A percentile compares a stretch with the other conserved stretches of the same genome.
Conservation (phyloP, 2,113 vertebrate species). For the Coracopsis vasa region DNA sequence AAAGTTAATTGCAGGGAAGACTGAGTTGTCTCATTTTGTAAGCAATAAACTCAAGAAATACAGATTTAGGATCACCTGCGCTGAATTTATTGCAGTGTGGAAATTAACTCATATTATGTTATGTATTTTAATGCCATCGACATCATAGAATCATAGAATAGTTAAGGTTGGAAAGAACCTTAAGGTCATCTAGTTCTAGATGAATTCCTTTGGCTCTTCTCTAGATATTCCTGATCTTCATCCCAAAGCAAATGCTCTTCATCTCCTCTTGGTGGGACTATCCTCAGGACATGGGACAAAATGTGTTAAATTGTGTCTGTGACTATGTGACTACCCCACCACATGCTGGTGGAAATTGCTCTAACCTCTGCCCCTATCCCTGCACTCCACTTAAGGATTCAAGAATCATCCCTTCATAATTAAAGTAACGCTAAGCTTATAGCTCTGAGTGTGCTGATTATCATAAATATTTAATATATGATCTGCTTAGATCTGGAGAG, state of each 20-base stretch:
- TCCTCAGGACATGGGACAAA: background rate
- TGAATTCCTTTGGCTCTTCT: background rate
- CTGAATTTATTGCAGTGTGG: background rate
- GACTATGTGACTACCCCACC: no score
- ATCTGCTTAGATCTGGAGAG: background rate
- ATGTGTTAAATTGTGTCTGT: background rate
- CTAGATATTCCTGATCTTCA: background rate
- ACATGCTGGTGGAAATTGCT: background rate
- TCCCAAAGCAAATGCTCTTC: background rate
- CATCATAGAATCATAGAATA: background rate
- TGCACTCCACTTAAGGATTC: background rate
- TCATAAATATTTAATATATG: background rate
- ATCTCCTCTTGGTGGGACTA: background rate
- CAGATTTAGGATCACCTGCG: background rate
- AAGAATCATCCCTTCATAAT: background rate
- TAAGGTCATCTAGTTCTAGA: background rate
- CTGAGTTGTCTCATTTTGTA: background rate
- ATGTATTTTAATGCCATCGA: background rate
- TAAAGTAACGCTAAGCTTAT: background rate
- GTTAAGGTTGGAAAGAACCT: no score
- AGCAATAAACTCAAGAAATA: background rate
- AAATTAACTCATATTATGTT: background rate
- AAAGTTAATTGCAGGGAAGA: background rate
- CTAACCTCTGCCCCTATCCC: background rate
- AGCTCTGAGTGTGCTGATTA: background rate